Evolutionary conservation across 2,797 vertebrate species (phyloP).

Genomic region (Onychomys torridus): DNA sequence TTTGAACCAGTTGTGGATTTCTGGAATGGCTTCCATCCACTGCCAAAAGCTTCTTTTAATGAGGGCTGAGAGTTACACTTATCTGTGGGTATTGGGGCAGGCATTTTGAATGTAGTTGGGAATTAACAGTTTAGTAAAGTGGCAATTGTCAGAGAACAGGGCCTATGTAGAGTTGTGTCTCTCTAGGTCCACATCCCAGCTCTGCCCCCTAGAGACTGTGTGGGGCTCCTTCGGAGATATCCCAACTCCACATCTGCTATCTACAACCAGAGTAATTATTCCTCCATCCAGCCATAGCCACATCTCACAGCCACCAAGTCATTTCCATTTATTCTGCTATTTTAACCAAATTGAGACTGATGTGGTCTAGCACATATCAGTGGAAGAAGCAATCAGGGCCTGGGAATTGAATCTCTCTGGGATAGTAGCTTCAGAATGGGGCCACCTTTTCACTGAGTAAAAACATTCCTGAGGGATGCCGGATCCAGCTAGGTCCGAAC

Average conservation of each 20-base stretch:
- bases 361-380: not conserved
- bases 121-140: not conserved
- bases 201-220: not conserved
- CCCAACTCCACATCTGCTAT: not conserved
- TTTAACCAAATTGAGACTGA: conserved; percentile 16
- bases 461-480: not conserved
- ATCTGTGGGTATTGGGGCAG: not conserved
- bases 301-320: not conserved
- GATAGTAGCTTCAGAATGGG: not conserved
- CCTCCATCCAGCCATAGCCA: not conserved
- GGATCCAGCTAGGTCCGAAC: conserved; percentile 39
- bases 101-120: not conserved
- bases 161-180: not conserved
- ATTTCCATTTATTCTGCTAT: conserved; percentile 37
- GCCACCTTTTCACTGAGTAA: conserved; percentile 5
- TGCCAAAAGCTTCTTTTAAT: not conserved
- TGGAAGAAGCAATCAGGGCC: not conserved
- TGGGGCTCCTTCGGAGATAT: not conserved
- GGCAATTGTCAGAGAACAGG: not conserved
- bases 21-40: not conserved
- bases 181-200: not conserved
- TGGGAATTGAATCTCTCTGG: not conserved
- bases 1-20: not conserved
- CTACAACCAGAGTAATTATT: not conserved
- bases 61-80: not conserved